Evolutionary conservation across 2,888 invertebrate species (phyloP), one percentile per base, ranked within the genome.

Genomic region (Tillus elongatus): DNA sequence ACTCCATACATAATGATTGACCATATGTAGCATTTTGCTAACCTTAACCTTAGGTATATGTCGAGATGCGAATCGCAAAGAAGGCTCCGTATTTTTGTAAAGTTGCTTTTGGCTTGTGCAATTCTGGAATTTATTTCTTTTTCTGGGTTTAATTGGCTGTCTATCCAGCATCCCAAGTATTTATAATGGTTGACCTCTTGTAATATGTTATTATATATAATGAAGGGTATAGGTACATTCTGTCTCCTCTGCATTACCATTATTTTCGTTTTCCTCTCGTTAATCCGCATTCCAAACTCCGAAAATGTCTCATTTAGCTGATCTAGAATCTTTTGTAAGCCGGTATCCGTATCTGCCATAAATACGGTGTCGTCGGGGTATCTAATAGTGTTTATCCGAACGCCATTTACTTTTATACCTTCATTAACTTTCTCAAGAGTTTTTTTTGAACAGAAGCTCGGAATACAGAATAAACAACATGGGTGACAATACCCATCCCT

Each of bases 311-410:
- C n/a, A 19, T 8, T n/a, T 19, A 19, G 6, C 24, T 6, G n/a
- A 19, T 19, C n/a, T 19, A 19, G 6, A 8, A 19, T 19, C 6
- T 19, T 19, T 19, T 19, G 24, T 19, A 19, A n/a, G 6, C n/a
- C 24, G 6, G 6, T 6, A 8, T 6, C 24, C 6, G 6, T 19
- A 19, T 19, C n/a, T 19, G 24, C 24, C n/a, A 19, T 19, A 19
- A 19, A n/a, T 6, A 19, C 24, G n/a, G 24, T 19, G 24, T 19
- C 24, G 24, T 19, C 24, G n/a, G 24, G 6, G 24, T 19, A 19
- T n/a, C 24, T 6, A 19, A 19, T 19, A n/a, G 6, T 19, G 24
- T 19, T 19, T 19, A 19, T 19, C 24, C 6, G 6, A 19, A n/a
- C n/a, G 6, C 24, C 24, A 19, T 19, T 19, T 6, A 19, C n/a